Evolutionary conservation across 2,888 invertebrate species (phyloP).

Genomic region (Zonitis immaculata): DNA sequence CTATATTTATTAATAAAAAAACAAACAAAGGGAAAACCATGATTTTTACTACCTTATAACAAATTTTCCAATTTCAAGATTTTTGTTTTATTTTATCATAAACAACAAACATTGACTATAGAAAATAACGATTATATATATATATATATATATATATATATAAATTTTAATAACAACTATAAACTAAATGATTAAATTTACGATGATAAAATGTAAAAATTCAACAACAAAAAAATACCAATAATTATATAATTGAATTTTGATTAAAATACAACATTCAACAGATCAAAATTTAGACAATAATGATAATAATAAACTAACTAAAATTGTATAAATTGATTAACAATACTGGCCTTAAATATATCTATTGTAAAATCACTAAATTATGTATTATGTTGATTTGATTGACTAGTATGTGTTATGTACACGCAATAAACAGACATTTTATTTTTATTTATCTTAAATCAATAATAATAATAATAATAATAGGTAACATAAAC

Average conservation of each 20-base stretch:
- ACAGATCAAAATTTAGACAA: conserved; percentile 9
- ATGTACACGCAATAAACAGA: too few relatives aligned
- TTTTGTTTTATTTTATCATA: too few relatives aligned
- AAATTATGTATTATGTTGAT: conserved; percentile 8
- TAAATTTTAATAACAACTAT: neutral
- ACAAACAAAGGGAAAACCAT: too few relatives aligned
- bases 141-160: neutral
- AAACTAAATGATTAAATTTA: neutral
- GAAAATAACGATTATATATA: too few relatives aligned
- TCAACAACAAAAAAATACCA: too few relatives aligned
- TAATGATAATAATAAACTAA: conserved; percentile 3
- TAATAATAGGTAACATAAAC: neutral
- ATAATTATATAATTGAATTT: neutral
- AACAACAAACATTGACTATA: too few relatives aligned
- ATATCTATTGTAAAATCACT: conserved; percentile 6
- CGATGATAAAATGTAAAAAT: neutral
- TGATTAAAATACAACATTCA: conserved; percentile 11
- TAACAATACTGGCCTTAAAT: conserved; percentile 17
- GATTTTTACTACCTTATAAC: neutral
- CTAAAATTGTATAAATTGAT: conserved; percentile 8
- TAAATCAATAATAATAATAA: neutral
- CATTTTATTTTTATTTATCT: neutral
- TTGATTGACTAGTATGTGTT: conserved; percentile 13
- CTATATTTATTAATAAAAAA: conserved; percentile 22
- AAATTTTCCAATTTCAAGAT: neutral